These are phyloP conservation scores for Nomia melanderi DNA, from an alignment of 1,140 invertebrate species.

Conservation along the genomic window DNA sequence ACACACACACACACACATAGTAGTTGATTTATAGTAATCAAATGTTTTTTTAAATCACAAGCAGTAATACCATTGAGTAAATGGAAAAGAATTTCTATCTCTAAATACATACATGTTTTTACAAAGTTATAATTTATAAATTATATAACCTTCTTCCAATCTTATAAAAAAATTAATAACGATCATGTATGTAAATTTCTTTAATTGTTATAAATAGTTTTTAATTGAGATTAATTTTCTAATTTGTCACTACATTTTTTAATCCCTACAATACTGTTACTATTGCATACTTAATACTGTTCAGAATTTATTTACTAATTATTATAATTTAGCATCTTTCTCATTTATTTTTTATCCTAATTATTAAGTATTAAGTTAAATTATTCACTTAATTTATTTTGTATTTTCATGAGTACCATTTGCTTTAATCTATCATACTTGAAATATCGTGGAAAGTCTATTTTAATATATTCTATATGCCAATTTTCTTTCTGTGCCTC, in stretches of 20 bases:
- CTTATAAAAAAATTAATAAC: neutral
- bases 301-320: neutral
- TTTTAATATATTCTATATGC: constrained; percentile 83
- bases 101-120: constrained; percentile 4
- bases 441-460: constrained; percentile 92
- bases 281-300: constrained; percentile 6
- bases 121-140: neutral
- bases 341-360: constrained; percentile 30
- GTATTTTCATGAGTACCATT: constrained; percentile 88
- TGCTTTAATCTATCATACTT: constrained; percentile 89
- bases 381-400: constrained; percentile 47
- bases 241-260: neutral
- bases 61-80: neutral
- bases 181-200: neutral
- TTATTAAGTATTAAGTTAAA: constrained; percentile 23
- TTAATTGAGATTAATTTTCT: neutral
- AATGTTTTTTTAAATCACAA: neutral
- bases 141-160: neutral
- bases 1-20: neutral
- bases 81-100: neutral
- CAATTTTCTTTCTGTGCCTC: constrained; percentile 80
- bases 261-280: neutral
- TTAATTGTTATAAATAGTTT: neutral
- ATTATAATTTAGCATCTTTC: neutral
- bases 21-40: constrained; percentile 1